phyloP scores from a whole-genome alignment of 2,797 vertebrate genomes.

The Rhinoraja longicauda region DNA sequence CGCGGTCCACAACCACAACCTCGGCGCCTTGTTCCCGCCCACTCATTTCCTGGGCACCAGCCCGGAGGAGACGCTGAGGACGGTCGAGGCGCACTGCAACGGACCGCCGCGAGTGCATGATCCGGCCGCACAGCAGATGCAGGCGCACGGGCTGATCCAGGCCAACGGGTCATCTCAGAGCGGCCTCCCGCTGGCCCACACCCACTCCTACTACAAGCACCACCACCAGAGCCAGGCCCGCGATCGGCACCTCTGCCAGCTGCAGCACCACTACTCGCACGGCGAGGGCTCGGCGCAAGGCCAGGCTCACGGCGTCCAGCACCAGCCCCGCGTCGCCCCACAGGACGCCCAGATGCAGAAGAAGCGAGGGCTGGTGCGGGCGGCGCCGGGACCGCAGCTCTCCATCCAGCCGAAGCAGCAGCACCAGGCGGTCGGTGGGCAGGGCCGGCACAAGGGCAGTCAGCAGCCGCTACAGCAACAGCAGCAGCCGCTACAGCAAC shows the following conservation, averaged over 20 bases:
- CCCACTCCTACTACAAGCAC: constrained; percentile 77
- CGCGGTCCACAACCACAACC: constrained; percentile 62
- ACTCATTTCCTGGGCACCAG: constrained; percentile 71
- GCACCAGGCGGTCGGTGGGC: constrained; percentile 65
- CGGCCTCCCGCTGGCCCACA: constrained; percentile 47
- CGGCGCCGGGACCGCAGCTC: constrained; percentile 54
- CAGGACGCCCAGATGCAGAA: constrained; percentile 88
- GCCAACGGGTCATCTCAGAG: constrained; percentile 64
- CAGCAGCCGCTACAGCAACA: constrained; percentile 79
- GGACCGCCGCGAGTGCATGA: constrained; percentile 71
- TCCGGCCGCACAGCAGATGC: constrained; percentile 71
- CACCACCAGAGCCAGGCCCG: constrained; percentile 70
- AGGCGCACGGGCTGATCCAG: constrained; percentile 55
- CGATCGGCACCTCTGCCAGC: constrained; percentile 83
- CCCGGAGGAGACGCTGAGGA: constrained; percentile 54
- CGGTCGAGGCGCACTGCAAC: constrained; percentile 72
- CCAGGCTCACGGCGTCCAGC: constrained; percentile 71
- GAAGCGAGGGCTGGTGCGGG: constrained; percentile 77
- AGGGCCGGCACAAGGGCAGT: constrained; percentile 63
- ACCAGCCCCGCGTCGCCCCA: constrained; percentile 80
- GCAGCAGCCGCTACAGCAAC: constrained; percentile 67
- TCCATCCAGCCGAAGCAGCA: constrained; percentile 58
- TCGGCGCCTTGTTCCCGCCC: constrained; percentile 71
- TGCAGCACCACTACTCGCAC: constrained; percentile 81
- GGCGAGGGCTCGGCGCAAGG: constrained; percentile 65